phyloP scores from a whole-genome alignment of 1,140 invertebrate species.

The Latrodectus geometricus region DNA sequence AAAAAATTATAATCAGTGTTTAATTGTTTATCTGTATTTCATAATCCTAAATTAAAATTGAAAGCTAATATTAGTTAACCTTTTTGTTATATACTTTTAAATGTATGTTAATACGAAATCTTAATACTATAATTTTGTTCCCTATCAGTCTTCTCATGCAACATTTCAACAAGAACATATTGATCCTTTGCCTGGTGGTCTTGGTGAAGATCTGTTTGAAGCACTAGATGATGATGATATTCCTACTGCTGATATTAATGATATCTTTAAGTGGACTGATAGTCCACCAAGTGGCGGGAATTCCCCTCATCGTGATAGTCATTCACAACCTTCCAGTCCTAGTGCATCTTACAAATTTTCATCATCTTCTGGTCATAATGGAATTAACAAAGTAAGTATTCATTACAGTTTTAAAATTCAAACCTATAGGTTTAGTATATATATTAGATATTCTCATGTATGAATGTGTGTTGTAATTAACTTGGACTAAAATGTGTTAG shows the following conservation, averaged over 20 bases:
- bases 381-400: conserved; percentile 67
- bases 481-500: no score
- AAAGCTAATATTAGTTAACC: no score
- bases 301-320: conserved; percentile 26
- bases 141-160: conserved; percentile 82
- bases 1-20: no score
- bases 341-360: conserved; percentile 72
- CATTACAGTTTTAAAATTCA: background rate
- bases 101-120: background rate
- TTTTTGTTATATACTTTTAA: background rate
- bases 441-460: background rate
- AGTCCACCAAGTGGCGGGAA: conserved; percentile 39
- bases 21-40: no score
- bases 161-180: conserved; percentile 68
- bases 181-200: conserved; percentile 46
- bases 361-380: conserved; percentile 75
- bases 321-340: conserved; percentile 53
- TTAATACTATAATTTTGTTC: background rate
- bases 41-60: no score
- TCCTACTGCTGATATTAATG: conserved; percentile 64
- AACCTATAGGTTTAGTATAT: background rate
- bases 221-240: conserved; percentile 40
- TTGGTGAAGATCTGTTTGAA: conserved; percentile 52
- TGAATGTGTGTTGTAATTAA: background rate
- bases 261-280: conserved; percentile 50